These are phyloP conservation scores for Epizoanthus rinbou DNA, from an alignment of 92 coral and sea anemone genomes.

Conservation along the genomic window DNA sequence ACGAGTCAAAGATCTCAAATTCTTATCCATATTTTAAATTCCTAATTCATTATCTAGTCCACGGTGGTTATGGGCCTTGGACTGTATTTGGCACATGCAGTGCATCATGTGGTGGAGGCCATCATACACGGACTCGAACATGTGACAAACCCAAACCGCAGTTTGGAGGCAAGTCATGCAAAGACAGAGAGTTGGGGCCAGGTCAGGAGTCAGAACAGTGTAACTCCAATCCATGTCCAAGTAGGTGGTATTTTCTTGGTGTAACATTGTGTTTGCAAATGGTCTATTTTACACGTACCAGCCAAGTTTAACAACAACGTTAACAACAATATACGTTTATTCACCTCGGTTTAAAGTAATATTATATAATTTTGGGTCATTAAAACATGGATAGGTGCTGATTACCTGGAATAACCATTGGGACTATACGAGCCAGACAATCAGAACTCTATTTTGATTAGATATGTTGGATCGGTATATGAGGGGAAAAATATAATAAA, in stretches of 20 bases:
- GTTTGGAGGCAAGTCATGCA: conserved; percentile 51
- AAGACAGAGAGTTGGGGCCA: conserved; percentile 39
- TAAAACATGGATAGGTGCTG: too few species aligned
- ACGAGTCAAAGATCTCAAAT: background rate
- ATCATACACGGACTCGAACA: conserved; percentile 29
- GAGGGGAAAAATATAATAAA: too few species aligned
- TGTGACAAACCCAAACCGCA: conserved; percentile 58
- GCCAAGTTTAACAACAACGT: too few species aligned
- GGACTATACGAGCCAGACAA: too few species aligned
- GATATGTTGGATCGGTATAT: too few species aligned
- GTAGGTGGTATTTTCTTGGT: conserved; percentile 5
- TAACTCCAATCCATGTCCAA: conserved; percentile 50
- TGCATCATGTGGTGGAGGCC: conserved; percentile 29
- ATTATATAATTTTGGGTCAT: too few species aligned
- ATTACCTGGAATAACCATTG: too few species aligned
- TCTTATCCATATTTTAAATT: background rate
- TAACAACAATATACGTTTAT: too few species aligned
- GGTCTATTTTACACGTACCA: too few species aligned
- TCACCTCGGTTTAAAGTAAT: too few species aligned
- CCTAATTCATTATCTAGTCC: conserved; percentile 6
- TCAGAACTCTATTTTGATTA: too few species aligned
- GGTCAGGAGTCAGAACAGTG: conserved; percentile 29
- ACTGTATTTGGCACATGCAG: conserved; percentile 14
- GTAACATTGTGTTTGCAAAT: background rate
- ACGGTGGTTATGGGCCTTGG: conserved; percentile 41